These are phyloP conservation scores for Drosophila navojoa DNA, from an alignment of 1,140 invertebrate genomes.

Conservation along the genomic window DNA sequence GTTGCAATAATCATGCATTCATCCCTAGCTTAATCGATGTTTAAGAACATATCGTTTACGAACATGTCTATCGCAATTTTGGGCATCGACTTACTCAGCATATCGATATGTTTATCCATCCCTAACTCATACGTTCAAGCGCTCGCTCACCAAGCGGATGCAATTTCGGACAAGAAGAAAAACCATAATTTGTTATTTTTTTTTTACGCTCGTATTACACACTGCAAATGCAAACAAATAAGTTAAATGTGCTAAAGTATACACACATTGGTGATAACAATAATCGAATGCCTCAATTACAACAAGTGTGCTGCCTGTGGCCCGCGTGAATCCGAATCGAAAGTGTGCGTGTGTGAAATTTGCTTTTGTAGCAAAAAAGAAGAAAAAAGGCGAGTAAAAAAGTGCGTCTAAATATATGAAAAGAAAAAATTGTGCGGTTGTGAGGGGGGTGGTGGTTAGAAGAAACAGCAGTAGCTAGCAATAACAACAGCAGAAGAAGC, in stretches of 20 bases:
- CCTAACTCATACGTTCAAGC: constrained; percentile 49
- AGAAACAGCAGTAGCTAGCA: constrained; percentile 18
- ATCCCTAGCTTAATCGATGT: constrained; percentile 3
- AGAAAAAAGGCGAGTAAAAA: constrained; percentile 39
- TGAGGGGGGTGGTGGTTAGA: constrained; percentile 21
- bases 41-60: background rate
- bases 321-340: constrained; percentile 45
- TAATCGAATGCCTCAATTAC: constrained; percentile 41
- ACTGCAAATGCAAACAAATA: constrained; percentile 38
- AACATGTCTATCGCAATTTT: background rate
- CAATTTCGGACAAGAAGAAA: constrained; percentile 42
- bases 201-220: constrained; percentile 41
- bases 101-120: constrained; percentile 23
- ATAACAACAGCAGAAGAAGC: constrained; percentile 14
- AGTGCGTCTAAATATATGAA: constrained; percentile 54
- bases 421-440: constrained; percentile 31
- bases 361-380: constrained; percentile 34
- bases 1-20: background rate
- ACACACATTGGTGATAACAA: constrained; percentile 36
- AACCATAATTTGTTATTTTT: constrained; percentile 46
- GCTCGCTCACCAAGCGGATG: constrained; percentile 51
- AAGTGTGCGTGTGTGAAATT: constrained; percentile 50
- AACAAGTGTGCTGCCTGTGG: constrained; percentile 45
- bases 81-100: background rate
- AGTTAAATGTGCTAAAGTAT: constrained; percentile 37